Conservation (phyloP, 2,888 invertebrate genomes). For the Lycaena phlaeas region DNA sequence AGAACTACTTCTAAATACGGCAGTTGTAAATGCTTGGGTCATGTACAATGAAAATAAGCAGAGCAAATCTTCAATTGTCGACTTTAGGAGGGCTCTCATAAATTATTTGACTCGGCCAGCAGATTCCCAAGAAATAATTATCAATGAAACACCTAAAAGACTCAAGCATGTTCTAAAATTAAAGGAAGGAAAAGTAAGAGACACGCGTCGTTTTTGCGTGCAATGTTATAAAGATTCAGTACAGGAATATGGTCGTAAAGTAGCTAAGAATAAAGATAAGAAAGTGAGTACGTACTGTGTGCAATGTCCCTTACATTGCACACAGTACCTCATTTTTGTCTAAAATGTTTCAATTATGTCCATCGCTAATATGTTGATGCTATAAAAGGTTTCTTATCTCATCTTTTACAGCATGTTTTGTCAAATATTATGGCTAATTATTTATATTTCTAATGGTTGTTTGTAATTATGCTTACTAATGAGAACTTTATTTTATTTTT, state of each 20-base stretch:
- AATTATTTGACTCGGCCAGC: conserved; percentile 19
- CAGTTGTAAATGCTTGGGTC: conserved; percentile 21
- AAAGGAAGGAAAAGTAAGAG: conserved; percentile 26
- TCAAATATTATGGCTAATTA: conserved; percentile 24
- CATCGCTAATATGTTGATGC: conserved; percentile 23
- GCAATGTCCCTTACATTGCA: conserved; percentile 22
- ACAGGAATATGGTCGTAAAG: conserved; percentile 24
- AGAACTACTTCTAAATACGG: conserved; percentile 28
- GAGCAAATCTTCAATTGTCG: conserved; percentile 18
- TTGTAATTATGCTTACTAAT: conserved; percentile 23
- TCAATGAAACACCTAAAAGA: conserved; percentile 24
- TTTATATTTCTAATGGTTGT: conserved; percentile 24
- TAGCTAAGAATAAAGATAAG: conserved; percentile 27
- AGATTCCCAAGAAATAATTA: conserved; percentile 23
- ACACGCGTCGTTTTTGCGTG: conserved; percentile 25
- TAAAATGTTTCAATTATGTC: conserved; percentile 24
- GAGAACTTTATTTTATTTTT: conserved; percentile 23
- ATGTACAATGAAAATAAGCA: conserved; percentile 15
- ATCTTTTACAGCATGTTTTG: conserved; percentile 22
- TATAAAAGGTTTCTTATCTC: conserved; percentile 22
- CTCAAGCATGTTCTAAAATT: conserved; percentile 23
- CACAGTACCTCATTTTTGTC: conserved; percentile 23
- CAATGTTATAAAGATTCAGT: conserved; percentile 26
- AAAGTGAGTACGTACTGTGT: conserved; percentile 26
- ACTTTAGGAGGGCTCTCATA: conserved; percentile 19